phyloP scores from a whole-genome alignment of 2,797 vertebrate species.

The Pseudopleuronectes americanus region DNA sequence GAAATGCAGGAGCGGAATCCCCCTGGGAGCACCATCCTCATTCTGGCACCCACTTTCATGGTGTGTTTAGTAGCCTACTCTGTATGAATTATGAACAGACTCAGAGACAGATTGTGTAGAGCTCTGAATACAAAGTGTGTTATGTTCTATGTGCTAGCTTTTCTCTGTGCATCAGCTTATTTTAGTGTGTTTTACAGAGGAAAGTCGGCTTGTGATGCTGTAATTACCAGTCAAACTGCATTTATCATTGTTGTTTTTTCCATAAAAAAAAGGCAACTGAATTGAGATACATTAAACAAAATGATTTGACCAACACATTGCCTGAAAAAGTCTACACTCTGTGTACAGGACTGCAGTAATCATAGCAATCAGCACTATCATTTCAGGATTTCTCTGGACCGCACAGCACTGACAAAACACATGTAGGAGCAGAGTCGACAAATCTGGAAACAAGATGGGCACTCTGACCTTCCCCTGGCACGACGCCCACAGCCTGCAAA shows the following conservation, averaged over 20 bases:
- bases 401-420: slow-evolving; percentile 74
- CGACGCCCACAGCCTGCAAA: slow-evolving; percentile 81
- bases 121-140: slow-evolving; percentile 70
- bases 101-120: slow-evolving; percentile 67
- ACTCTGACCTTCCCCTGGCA: slow-evolving; percentile 86
- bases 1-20: slow-evolving; percentile 71
- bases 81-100: slow-evolving; percentile 74
- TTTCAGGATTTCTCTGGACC: slow-evolving; percentile 72
- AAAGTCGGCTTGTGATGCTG: slow-evolving; percentile 22
- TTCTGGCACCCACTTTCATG: slow-evolving; percentile 78
- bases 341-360: slow-evolving; percentile 61
- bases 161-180: slow-evolving; percentile 47
- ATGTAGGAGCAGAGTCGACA: slow-evolving; percentile 77
- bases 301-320: slow-evolving; percentile 17
- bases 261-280: slow-evolving; percentile 27
- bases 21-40: slow-evolving; percentile 71
- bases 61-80: slow-evolving; percentile 79
- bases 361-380: slow-evolving; percentile 75
- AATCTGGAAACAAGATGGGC: slow-evolving; percentile 85
- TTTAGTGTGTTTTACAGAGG: slow-evolving; percentile 26
- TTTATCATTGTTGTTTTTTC: slow-evolving; percentile 12
- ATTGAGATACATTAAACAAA: slow-evolving; percentile 42
- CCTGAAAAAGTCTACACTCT: slow-evolving; percentile 51
- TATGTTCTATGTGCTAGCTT: slow-evolving; percentile 45
- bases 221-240: slow-evolving; percentile 9